phyloP scores from a whole-genome alignment of 2,797 vertebrate genomes.

The Anguilla anguilla region DNA sequence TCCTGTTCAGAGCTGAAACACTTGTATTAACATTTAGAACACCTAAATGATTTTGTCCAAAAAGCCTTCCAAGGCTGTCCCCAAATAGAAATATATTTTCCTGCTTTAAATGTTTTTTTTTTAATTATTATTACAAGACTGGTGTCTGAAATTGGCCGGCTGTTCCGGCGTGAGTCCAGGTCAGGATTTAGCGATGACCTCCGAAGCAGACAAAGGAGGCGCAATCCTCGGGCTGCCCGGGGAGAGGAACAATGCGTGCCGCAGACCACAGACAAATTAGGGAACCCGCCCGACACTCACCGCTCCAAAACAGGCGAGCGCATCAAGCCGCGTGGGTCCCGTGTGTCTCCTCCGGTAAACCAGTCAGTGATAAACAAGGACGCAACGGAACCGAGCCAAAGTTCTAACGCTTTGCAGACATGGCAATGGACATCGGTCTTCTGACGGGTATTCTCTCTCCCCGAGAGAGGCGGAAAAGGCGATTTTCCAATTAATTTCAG shows the following conservation, averaged over 20 bases:
- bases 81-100: neutral
- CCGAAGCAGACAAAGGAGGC: constrained; percentile 79
- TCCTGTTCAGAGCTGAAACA: too few relatives aligned
- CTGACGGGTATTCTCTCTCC: constrained; percentile 18
- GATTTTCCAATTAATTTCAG: constrained; percentile 18
- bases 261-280: constrained; percentile 75
- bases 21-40: too few relatives aligned
- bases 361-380: constrained; percentile 58
- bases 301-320: constrained; percentile 82
- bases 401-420: constrained; percentile 68
- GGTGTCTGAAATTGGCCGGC: neutral
- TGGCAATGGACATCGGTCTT: constrained; percentile 64
- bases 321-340: constrained; percentile 72
- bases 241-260: constrained; percentile 75
- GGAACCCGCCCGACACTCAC: constrained; percentile 81
- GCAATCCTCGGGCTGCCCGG: constrained; percentile 72
- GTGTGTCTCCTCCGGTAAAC: constrained; percentile 50
- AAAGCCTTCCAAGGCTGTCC: neutral
- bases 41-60: neutral
- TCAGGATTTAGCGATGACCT: constrained; percentile 84
- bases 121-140: neutral
- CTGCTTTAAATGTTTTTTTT: neutral
- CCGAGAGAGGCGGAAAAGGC: constrained; percentile 19
- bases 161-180: constrained; percentile 56
- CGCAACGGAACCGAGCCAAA: constrained; percentile 56